phyloP scores from a whole-genome alignment of 2,888 invertebrate species.

The Odontothrips loti region DNA sequence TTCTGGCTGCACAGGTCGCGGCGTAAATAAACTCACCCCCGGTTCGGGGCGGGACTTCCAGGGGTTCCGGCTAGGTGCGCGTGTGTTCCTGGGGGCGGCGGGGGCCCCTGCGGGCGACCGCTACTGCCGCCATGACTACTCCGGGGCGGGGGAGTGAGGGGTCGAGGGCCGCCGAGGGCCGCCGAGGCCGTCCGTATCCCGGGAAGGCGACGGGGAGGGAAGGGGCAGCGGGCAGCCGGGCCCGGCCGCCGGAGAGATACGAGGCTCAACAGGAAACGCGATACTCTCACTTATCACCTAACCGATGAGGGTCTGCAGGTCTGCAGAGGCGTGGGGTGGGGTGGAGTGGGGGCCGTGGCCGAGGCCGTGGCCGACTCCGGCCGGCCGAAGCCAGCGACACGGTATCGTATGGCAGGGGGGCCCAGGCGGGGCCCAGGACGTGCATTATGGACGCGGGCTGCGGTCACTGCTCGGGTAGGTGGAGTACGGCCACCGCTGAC shows the following conservation, averaged over 20 bases:
- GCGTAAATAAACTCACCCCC: not conserved
- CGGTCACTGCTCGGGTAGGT: not conserved
- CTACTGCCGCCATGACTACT: not conserved
- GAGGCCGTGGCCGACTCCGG: not conserved
- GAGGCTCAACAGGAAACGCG: conserved; percentile 14
- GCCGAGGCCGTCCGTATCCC: not conserved
- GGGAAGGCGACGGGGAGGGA: not conserved
- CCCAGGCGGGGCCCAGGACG: not conserved
- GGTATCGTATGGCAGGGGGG: not conserved
- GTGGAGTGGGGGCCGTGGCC: not conserved
- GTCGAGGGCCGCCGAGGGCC: not conserved
- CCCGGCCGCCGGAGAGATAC: not conserved
- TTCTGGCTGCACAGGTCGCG: not conserved
- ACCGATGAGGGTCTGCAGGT: not conserved
- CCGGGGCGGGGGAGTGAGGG: not conserved
- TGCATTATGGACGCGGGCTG: not conserved
- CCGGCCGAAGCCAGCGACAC: not conserved
- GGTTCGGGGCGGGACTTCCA: not conserved
- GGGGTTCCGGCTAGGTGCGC: not conserved
- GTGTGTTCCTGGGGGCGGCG: not conserved
- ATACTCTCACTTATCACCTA: conserved; percentile 16
- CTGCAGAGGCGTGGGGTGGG: not conserved
- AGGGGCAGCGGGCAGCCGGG: not conserved
- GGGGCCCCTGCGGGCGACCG: not conserved
- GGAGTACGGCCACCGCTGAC: not conserved